phyloP scores from a whole-genome alignment of 1,140 invertebrate species.

The Drosophila bipectinata region DNA sequence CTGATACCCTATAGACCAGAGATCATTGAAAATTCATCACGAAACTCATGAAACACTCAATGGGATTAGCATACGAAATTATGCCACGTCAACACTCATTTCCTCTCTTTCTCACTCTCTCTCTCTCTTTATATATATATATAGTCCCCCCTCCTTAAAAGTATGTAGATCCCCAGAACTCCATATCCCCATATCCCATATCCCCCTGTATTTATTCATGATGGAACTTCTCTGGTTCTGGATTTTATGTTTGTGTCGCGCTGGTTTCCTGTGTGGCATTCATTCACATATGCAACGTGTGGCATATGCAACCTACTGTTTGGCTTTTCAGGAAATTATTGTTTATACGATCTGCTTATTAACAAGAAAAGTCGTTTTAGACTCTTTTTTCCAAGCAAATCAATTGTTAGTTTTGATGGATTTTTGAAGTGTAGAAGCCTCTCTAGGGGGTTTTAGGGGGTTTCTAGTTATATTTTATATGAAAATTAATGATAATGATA shows the following conservation, averaged over 20 bases:
- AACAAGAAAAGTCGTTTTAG: background rate
- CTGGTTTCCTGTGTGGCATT: slow-evolving; percentile 35
- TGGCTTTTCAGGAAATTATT: background rate
- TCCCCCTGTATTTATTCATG: background rate
- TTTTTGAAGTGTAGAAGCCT: no score
- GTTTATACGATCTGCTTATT: background rate
- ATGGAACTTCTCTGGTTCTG: background rate
- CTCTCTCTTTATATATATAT: background rate
- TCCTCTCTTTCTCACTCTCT: background rate
- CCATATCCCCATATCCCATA: background rate
- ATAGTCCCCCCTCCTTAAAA: no score
- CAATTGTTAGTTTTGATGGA: no score
- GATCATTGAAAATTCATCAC: slow-evolving; percentile 25
- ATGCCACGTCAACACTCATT: slow-evolving; percentile 42
- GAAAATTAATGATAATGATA: background rate
- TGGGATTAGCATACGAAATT: slow-evolving; percentile 72
- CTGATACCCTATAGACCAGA: slow-evolving; percentile 4
- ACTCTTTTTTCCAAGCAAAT: no score
- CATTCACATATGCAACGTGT: background rate
- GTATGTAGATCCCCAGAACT: no score
- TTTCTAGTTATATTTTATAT: background rate
- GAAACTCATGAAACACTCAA: slow-evolving; percentile 20
- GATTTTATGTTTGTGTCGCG: slow-evolving; percentile 51
- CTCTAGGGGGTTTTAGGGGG: no score
- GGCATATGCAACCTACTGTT: no score